These are phyloP conservation scores for Corydoras sp. DNA, from an alignment of 2,113 vertebrate genomes.

Conservation along the genomic window DNA sequence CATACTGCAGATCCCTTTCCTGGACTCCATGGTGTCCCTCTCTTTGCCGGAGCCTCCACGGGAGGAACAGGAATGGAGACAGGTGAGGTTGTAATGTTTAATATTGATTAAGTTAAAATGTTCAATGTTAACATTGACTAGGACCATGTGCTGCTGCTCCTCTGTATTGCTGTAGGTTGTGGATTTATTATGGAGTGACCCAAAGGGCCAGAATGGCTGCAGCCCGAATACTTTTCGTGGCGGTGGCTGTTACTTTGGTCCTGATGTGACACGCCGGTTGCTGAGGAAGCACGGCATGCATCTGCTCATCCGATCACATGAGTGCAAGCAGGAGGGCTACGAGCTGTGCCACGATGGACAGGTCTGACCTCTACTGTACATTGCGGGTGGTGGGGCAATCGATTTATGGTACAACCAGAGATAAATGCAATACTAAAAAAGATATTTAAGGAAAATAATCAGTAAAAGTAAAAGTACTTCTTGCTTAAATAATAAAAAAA, in stretches of 20 bases:
- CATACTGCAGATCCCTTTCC: constrained; percentile 59
- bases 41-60: constrained; percentile 53
- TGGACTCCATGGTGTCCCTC: constrained; percentile 59
- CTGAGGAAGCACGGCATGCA: constrained; percentile 76
- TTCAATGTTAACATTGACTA: neutral
- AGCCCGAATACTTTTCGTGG: constrained; percentile 81
- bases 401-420: neutral
- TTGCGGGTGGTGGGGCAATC: neutral
- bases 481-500: too few relatives aligned
- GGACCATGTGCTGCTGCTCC: neutral
- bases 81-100: constrained; percentile 62
- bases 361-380: constrained; percentile 57
- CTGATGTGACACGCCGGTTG: constrained; percentile 77
- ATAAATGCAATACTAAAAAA: too few relatives aligned
- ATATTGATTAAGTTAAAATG: neutral
- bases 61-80: constrained; percentile 79
- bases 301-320: constrained; percentile 88
- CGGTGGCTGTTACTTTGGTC: constrained; percentile 93
- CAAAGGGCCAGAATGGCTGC: constrained; percentile 79
- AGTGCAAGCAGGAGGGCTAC: constrained; percentile 92
- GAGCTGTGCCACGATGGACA: constrained; percentile 84
- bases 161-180: constrained; percentile 65
- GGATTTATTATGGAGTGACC: constrained; percentile 94
- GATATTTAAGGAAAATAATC: too few relatives aligned
- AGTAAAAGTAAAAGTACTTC: too few relatives aligned